phyloP scores from a whole-genome alignment of 1,140 invertebrate genomes.

The Listronotus bonariensis region DNA sequence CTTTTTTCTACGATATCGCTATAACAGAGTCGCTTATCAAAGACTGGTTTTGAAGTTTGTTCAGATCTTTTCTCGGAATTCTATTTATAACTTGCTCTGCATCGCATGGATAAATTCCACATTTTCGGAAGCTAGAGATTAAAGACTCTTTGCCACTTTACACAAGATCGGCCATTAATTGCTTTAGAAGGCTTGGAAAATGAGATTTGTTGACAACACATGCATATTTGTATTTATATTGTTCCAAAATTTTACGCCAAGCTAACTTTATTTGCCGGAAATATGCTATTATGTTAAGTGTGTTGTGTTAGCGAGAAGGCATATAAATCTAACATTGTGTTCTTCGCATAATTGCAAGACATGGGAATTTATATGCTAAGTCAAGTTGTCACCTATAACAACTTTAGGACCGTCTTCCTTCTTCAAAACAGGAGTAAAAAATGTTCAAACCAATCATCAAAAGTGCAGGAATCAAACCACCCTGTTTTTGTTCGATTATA shows the following conservation, averaged over 20 bases:
- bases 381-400: slow-evolving; percentile 1
- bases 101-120: neutral
- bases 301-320: neutral
- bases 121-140: neutral
- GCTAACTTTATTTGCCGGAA: neutral
- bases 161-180: neutral
- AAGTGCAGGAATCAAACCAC: neutral
- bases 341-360: neutral
- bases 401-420: neutral
- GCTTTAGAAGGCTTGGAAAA: neutral
- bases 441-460: neutral
- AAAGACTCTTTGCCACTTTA: neutral
- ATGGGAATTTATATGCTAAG: neutral
- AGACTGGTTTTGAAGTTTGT: neutral
- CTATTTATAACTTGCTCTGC: neutral
- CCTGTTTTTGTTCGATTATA: neutral
- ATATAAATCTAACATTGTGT: neutral
- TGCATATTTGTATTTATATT: neutral
- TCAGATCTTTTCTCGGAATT: neutral
- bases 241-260: neutral
- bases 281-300: neutral
- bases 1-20: neutral
- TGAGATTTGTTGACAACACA: slow-evolving; percentile 1
- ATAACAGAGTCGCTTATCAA: neutral
- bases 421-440: neutral